Evolutionary conservation across 2,888 invertebrate species (phyloP).

Genomic region (Stictocephala bisonia): DNA sequence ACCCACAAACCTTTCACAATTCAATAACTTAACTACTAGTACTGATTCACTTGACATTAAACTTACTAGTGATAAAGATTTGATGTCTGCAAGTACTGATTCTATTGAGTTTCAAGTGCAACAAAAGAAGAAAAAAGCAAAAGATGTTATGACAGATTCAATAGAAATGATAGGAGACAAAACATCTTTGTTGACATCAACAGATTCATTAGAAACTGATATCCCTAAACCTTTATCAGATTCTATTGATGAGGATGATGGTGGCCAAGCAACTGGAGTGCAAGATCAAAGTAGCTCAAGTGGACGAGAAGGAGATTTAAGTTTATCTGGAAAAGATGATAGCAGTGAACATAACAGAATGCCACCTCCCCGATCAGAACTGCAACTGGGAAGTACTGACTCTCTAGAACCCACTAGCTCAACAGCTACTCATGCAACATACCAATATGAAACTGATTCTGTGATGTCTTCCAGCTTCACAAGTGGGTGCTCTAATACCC

Average conservation of each 20-base stretch:
- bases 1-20: no score
- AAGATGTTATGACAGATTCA: slow-evolving; percentile 69
- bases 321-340: slow-evolving; percentile 65
- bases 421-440: slow-evolving; percentile 84
- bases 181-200: slow-evolving; percentile 65
- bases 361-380: slow-evolving; percentile 60
- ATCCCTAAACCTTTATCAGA: slow-evolving; percentile 62
- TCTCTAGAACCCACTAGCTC: slow-evolving; percentile 83
- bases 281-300: slow-evolving; percentile 67
- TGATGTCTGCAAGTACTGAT: slow-evolving; percentile 62
- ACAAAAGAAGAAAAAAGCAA: slow-evolving; percentile 61
- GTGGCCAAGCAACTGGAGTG: slow-evolving; percentile 55
- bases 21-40: slow-evolving; percentile 71
- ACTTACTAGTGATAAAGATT: slow-evolving; percentile 60
- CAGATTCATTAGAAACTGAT: slow-evolving; percentile 66
- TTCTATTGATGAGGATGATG: slow-evolving; percentile 67
- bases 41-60: slow-evolving; percentile 71
- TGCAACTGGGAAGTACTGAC: slow-evolving; percentile 75
- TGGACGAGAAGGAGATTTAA: slow-evolving; percentile 66
- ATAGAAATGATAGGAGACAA: slow-evolving; percentile 66
- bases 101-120: slow-evolving; percentile 67
- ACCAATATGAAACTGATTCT: slow-evolving; percentile 86
- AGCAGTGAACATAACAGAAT: slow-evolving; percentile 56
- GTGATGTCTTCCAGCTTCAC: slow-evolving; percentile 88
- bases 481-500: slow-evolving; percentile 84